These are phyloP conservation scores for Archips crataeganus DNA, from an alignment of 2,888 invertebrate species.

Conservation along the genomic window DNA sequence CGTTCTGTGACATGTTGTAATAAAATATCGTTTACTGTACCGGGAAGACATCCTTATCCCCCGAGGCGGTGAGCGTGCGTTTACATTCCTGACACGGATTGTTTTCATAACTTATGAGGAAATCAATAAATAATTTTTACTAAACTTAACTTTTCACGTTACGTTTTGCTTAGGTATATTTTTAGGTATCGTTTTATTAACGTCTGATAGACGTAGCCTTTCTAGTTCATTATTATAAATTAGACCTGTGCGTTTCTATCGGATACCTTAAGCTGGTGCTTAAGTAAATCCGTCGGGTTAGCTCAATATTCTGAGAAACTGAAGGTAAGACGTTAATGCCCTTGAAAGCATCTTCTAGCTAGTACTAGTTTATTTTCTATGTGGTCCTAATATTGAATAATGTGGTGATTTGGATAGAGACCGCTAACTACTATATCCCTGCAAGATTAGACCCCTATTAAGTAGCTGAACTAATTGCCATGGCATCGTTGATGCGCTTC, in stretches of 20 bases:
- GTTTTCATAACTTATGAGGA: slow-evolving; percentile 1
- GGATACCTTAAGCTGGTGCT: not conserved
- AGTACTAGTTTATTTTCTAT: not conserved
- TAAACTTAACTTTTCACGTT: not conserved
- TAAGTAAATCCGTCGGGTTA: not conserved
- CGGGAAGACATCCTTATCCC: slow-evolving; percentile 53
- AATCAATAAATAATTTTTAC: slow-evolving; percentile 8
- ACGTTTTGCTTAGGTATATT: too few species aligned
- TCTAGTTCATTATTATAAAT: not conserved
- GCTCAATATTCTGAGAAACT: slow-evolving; percentile 1
- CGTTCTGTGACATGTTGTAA: slow-evolving; percentile 50
- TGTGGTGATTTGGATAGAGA: not conserved
- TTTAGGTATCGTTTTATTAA: not conserved
- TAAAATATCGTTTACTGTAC: slow-evolving; percentile 57
- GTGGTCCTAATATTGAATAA: not conserved
- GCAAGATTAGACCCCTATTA: too few species aligned
- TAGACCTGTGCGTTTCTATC: not conserved
- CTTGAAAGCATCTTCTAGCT: not conserved
- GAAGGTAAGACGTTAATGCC: not conserved
- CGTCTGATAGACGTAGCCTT: not conserved
- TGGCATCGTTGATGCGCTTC: too few species aligned
- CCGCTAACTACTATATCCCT: too few species aligned
- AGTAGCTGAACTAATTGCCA: too few species aligned
- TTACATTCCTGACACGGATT: slow-evolving; percentile 18
- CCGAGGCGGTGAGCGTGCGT: slow-evolving; percentile 24